phyloP scores from a whole-genome alignment of 2,113 vertebrate genomes.

The Daboia siamensis region DNA sequence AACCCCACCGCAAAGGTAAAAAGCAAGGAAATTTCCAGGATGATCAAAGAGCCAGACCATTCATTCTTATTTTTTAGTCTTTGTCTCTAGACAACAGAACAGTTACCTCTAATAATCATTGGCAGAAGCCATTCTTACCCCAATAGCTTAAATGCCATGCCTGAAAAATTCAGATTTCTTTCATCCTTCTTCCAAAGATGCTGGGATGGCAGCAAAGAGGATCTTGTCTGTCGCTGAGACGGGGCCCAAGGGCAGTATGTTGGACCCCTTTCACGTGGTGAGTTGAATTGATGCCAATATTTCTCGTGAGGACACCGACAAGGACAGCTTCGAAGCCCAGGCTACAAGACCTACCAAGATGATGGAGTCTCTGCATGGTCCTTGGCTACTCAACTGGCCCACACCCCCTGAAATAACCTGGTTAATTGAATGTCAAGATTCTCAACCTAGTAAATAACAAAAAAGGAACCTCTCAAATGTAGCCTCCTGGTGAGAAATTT shows the following conservation, averaged over 20 bases:
- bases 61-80: background rate
- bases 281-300: background rate
- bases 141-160: background rate
- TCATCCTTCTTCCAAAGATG: background rate
- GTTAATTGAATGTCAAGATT: background rate
- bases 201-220: background rate
- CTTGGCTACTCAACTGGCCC: background rate
- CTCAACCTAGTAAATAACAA: background rate
- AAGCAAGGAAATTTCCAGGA: background rate
- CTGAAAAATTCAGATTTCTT: background rate
- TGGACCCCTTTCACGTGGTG: background rate
- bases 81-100: background rate
- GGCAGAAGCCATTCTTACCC: background rate
- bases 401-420: background rate
- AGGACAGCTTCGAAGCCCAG: background rate
- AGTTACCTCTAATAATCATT: background rate
- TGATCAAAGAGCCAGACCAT: background rate
- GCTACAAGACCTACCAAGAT: background rate
- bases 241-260: background rate
- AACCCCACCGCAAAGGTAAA: background rate
- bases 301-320: background rate
- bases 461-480: background rate
- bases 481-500: background rate
- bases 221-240: background rate
- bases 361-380: background rate